Conservation (phyloP, 2,888 invertebrate species). For the Trypoxylon attenuatum region DNA sequence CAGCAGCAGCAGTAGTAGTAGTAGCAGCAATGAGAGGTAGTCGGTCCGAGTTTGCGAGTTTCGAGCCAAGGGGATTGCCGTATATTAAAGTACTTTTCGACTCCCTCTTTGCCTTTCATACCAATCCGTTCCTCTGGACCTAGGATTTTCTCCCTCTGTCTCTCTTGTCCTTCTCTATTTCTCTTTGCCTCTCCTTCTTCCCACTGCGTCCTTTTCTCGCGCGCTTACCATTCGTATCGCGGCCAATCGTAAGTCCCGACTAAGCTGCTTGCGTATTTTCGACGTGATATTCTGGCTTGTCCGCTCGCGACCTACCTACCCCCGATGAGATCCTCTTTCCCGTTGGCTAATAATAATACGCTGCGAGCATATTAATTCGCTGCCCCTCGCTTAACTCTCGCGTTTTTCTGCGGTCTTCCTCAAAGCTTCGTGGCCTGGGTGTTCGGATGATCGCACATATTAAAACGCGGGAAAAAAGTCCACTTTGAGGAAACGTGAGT, state of each 20-base stretch:
- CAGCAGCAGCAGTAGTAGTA: conserved; percentile 12
- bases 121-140: conserved; percentile 47
- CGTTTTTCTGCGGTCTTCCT: no score
- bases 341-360: no score
- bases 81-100: conserved; percentile 71
- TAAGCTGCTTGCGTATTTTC: conserved; percentile 53
- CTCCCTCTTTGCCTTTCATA: conserved; percentile 49
- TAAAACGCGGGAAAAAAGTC: no score
- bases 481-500: no score
- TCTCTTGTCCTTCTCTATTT: conserved; percentile 26
- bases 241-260: conserved; percentile 46
- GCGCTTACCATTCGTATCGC: conserved; percentile 57
- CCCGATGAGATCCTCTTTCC: no score
- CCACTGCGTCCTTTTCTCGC: conserved; percentile 46
- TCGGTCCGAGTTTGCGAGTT: conserved; percentile 67
- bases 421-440: no score
- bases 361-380: no score
- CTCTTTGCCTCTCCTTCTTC: conserved; percentile 42
- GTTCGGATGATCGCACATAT: no score
- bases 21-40: conserved; percentile 51
- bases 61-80: conserved; percentile 68
- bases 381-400: no score
- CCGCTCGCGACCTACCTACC: no score
- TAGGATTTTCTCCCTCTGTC: conserved; percentile 28
- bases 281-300: conserved; percentile 46